phyloP scores from a whole-genome alignment of 2,888 invertebrate species.

The Folsomia candida region DNA sequence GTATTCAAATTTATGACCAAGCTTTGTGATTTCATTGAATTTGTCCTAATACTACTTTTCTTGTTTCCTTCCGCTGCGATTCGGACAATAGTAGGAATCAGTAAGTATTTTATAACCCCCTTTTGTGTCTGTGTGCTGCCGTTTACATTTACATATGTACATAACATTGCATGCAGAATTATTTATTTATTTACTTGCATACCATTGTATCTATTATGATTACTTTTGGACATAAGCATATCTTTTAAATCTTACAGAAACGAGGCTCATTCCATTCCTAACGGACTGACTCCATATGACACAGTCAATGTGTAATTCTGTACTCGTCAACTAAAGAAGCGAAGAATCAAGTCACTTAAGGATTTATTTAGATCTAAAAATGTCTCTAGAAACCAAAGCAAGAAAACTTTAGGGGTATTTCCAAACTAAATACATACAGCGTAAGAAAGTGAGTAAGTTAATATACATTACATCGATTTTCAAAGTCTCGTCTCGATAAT shows the following conservation, averaged over 20 bases:
- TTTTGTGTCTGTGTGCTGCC: background rate
- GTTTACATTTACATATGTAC: too few relatives aligned
- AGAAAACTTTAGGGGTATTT: background rate
- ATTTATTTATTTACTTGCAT: too few relatives aligned
- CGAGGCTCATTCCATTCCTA: slow-evolving; percentile 78
- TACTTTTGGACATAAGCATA: too few relatives aligned
- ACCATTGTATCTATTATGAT: too few relatives aligned
- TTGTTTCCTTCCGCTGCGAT: background rate
- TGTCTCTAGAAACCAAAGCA: background rate
- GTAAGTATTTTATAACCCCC: slow-evolving; percentile 22
- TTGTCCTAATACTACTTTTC: background rate
- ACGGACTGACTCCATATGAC: slow-evolving; percentile 96
- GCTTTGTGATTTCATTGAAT: background rate
- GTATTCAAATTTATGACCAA: too few relatives aligned
- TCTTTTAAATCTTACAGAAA: slow-evolving; percentile 68
- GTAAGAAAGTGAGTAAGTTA: background rate
- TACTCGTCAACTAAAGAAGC: slow-evolving; percentile 9
- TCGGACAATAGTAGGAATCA: slow-evolving; percentile 27
- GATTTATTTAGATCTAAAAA: background rate
- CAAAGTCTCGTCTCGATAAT: background rate
- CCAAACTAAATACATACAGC: background rate
- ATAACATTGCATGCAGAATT: too few relatives aligned
- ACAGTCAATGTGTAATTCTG: slow-evolving; percentile 90
- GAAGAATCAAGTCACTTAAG: background rate
- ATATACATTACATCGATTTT: background rate